Conservation (phyloP, 2,113 vertebrate genomes). For the Delphinus delphis region DNA sequence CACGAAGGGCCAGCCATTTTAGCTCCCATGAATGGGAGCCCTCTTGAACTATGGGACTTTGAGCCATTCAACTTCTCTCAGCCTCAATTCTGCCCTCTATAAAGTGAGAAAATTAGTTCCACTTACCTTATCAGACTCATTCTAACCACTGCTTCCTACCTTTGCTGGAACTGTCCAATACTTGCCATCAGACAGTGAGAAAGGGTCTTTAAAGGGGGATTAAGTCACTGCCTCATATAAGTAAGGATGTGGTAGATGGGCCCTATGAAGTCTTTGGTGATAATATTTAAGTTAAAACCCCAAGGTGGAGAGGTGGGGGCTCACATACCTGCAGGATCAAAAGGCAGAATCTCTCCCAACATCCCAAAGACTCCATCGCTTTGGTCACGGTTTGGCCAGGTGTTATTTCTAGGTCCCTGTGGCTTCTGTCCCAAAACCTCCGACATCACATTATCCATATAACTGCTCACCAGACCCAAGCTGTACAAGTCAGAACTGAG, state of each 20-base stretch:
- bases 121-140: background rate
- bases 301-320: too few relatives aligned
- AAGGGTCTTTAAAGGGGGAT: background rate
- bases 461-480: conserved; percentile 96
- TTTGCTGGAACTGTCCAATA: background rate
- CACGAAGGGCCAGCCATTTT: background rate
- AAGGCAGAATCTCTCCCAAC: conserved; percentile 95
- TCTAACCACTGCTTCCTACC: background rate
- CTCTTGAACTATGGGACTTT: background rate
- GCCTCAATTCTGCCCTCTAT: background rate
- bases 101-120: background rate
- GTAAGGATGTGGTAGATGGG: background rate
- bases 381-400: conserved; percentile 99
- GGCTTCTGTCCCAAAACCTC: conserved; percentile 98
- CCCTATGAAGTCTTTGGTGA: background rate
- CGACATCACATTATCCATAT: conserved; percentile 97
- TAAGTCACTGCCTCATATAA: background rate
- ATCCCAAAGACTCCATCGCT: conserved; percentile 95
- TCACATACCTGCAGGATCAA: conserved; percentile 96
- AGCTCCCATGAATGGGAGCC: background rate
- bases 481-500: conserved; percentile 98
- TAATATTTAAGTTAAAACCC: background rate
- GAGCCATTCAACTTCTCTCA: background rate
- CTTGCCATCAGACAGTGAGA: background rate
- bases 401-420: conserved; percentile 97